A percentile compares a stretch with the other conserved stretches of the same genome.
Evolutionary conservation across 2,888 invertebrate species (phyloP).

Genomic region (Chirona hameri): DNA sequence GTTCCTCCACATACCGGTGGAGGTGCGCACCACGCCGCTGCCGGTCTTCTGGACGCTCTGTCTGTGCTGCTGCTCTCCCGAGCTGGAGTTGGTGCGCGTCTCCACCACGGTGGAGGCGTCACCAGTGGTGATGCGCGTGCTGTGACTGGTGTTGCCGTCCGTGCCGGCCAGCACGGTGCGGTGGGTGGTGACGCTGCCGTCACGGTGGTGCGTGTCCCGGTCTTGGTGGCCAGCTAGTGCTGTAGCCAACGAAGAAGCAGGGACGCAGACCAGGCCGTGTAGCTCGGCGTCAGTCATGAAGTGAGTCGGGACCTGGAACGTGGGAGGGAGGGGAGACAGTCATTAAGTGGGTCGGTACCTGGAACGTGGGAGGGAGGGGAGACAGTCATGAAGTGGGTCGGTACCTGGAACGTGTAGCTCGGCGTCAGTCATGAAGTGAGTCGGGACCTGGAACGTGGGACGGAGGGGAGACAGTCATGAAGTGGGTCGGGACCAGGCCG

Average conservation of each 20-base stretch:
- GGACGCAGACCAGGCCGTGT: constrained; percentile 1
- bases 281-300: background rate
- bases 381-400: too few relatives aligned
- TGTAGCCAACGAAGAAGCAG: background rate
- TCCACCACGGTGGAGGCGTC: background rate
- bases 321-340: too few relatives aligned
- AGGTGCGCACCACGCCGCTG: background rate
- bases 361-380: too few relatives aligned
- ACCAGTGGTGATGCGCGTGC: background rate
- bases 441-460: constrained; percentile 10
- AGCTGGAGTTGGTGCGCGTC: background rate
- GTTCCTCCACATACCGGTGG: background rate
- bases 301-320: background rate
- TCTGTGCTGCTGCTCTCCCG: background rate
- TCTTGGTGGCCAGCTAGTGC: background rate
- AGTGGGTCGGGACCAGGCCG: background rate
- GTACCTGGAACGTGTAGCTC: background rate
- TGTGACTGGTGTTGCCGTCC: background rate
- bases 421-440: background rate
- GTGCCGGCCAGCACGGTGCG: background rate
- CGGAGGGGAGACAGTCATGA: too few relatives aligned
- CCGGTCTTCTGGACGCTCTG: background rate
- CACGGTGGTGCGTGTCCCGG: background rate
- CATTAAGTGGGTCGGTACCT: too few relatives aligned
- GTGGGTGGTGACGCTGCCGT: background rate